Base-by-base conservation (phyloP, 2,888 invertebrate species). In the Caenorhabditis becei region DNA sequence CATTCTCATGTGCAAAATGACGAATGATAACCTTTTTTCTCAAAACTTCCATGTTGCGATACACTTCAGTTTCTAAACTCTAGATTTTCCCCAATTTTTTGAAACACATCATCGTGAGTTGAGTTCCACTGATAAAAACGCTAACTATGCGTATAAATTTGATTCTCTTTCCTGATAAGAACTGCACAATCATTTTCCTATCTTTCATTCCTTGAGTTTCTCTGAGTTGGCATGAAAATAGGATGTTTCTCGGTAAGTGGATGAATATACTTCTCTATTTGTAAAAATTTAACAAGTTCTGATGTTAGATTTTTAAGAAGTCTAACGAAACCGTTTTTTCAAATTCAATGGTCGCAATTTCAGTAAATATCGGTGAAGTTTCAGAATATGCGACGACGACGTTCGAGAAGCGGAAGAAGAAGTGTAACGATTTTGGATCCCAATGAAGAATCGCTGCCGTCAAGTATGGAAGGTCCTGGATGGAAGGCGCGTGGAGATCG, bases 401-500 rank as follows among this genome's bases (percentile, higher is more conserved):
- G 77, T n/a, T 65, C 74, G 18, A 56, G 54, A 28, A 56, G 11
- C 35, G 35, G 26, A 28, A 58, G 35, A 53, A 37, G 54, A 62
- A 14, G 11, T 16, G 2, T 2, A 14, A 14, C 7, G 14, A 2
- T 11, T 11, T 8, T 41, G n/a, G 1, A 18, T 18, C n/a, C 18
- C 18, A 61, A 20, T 37, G 67, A 63, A n/a, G 47, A 62, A 4
- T 72, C 66, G 67, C 14, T 67, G 32, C 69, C 72, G 18, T 14
- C 53, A 16, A 44, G n/a, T 10, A 49, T 74, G 32, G 24, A 16
- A 0, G 87, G 86, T 4, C 26, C 66, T 8, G 89, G 88, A 14
- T 90, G 89, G 90, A 75, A 77, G 32, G 89, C 89, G 1, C 49
- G 88, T 44, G 90, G 88, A n/a, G 89, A 90, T 70, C 70, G 85